Conservation (phyloP, 2,888 invertebrate genomes). For the Corythucha ciliata region DNA sequence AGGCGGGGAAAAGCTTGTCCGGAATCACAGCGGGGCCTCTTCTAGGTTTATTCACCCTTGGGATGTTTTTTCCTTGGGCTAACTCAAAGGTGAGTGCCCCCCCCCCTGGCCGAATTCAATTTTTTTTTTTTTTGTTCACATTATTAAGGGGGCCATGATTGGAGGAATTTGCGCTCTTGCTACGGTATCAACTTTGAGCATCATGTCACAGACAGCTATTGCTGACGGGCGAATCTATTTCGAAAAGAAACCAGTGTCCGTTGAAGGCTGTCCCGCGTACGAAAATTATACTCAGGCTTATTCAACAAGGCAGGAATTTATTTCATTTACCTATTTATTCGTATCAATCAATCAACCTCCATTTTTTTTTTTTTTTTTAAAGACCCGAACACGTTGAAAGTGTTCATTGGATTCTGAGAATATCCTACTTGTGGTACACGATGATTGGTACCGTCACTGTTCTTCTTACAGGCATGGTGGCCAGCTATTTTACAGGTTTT, state of each 20-base stretch:
- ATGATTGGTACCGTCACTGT: slow-evolving; percentile 59
- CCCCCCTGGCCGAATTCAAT: too few species aligned
- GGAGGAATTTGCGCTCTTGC: slow-evolving; percentile 54
- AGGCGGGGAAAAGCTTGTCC: slow-evolving; percentile 59
- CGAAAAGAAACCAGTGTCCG: slow-evolving; percentile 53
- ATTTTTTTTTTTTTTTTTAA: too few species aligned
- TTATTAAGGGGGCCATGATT: slow-evolving; percentile 52
- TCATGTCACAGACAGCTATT: slow-evolving; percentile 59
- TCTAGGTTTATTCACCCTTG: slow-evolving; percentile 60
- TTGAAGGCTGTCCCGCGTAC: slow-evolving; percentile 41
- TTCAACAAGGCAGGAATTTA: too few species aligned
- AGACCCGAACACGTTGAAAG: neutral
- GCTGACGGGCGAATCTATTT: slow-evolving; percentile 52
- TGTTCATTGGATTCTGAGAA: slow-evolving; percentile 20
- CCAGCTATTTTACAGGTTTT: slow-evolving; percentile 58
- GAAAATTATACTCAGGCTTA: too few species aligned
- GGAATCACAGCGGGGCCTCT: slow-evolving; percentile 64
- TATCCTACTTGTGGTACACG: slow-evolving; percentile 68
- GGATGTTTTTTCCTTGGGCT: slow-evolving; percentile 59
- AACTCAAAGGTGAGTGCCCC: slow-evolving; percentile 54
- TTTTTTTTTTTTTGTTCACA: neutral
- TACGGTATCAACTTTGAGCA: slow-evolving; percentile 58
- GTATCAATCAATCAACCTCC: too few species aligned
- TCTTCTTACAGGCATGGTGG: slow-evolving; percentile 54
- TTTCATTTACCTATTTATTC: too few species aligned